Percentiles rank a stretch among this genome's conserved stretches.
Evolutionary conservation across 2,113 vertebrate species (phyloP).

Genomic region (Archocentrus centrarchus): DNA sequence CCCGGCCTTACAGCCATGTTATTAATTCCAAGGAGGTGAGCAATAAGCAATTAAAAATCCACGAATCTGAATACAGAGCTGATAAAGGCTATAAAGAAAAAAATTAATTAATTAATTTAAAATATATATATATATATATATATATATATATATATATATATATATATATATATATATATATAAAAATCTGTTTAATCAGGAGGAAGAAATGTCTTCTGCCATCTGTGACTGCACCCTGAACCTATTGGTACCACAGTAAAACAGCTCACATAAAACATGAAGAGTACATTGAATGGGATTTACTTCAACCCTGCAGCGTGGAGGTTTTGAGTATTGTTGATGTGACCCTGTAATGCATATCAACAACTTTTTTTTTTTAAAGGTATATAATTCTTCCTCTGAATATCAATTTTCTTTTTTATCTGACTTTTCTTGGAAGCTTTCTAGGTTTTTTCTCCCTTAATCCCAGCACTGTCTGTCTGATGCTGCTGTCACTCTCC

Average conservation of each 20-base stretch:
- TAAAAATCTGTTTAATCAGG: background rate
- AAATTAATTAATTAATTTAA: background rate
- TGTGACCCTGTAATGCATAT: background rate
- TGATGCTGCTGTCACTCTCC: background rate
- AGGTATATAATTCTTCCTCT: background rate
- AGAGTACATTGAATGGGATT: background rate
- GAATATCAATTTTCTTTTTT: background rate
- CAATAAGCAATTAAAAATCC: background rate
- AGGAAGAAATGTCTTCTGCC: background rate
- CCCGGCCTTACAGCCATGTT: background rate
- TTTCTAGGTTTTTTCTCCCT: background rate
- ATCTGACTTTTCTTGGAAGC: background rate
- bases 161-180: too few species aligned
- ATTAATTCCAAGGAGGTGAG: background rate
- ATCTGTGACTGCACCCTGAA: background rate
- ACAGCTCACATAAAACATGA: background rate
- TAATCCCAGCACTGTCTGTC: background rate
- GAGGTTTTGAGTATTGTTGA: background rate
- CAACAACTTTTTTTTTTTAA: background rate
- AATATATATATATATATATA: background rate
- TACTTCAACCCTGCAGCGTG: background rate
- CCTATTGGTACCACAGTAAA: constrained; percentile 1
- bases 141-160: too few species aligned
- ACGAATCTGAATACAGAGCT: constrained; percentile 2
- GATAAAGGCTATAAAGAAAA: background rate